Evolutionary conservation across 92 coral and sea anemone genomes (phyloP), one percentile per base, ranked within the genome.

Genomic region (Micromussa lordhowensis): DNA sequence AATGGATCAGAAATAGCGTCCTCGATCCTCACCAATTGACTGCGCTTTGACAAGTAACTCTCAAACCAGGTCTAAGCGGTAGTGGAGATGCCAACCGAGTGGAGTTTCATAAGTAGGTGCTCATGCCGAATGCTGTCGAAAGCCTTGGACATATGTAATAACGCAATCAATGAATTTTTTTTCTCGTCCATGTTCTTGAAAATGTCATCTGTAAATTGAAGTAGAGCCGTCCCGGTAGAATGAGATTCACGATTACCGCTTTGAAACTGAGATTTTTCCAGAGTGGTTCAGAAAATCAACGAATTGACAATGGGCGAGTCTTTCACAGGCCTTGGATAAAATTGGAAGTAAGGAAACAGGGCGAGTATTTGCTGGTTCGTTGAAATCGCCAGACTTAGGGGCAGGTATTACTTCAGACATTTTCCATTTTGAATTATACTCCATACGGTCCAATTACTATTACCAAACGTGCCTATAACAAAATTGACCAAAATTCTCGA

Each of bases 191-290:
- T 88, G 32, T 80, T 87, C 79, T 87, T 87, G 40, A 84, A 68
- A 58, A 84, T 66, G 75, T 73, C 78, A 73, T 73, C 78, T 32
- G 78, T 73, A 73, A 77, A 18, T 36, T 78, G 51, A n/a, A 78
- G 85, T 31, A 80, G 71, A 58, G 69, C 91, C n/a, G 91, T 88
- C 76, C 82, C 81, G 21, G 87, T 88, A n/a, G 91, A 88, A 72
- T 82, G 85, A 0, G 28, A 36, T 68, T 80, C 82, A 51, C 91
- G 81, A 58, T 87, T 86, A 0, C 91, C 91, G 35, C 80, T 87
- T 80, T 80, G 75, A 32, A 82, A 75, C 55, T n/a, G 86, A 82
- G 61, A 82, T 68, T 53, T 68, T 72, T 49, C 69, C 82, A 11
- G 80, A 77, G n/a, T n/a, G n/a, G n/a, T n/a, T n/a, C n/a, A n/a